Evolutionary conservation across 2,113 vertebrate genomes (phyloP).

Genomic region (Microtus montanus): DNA sequence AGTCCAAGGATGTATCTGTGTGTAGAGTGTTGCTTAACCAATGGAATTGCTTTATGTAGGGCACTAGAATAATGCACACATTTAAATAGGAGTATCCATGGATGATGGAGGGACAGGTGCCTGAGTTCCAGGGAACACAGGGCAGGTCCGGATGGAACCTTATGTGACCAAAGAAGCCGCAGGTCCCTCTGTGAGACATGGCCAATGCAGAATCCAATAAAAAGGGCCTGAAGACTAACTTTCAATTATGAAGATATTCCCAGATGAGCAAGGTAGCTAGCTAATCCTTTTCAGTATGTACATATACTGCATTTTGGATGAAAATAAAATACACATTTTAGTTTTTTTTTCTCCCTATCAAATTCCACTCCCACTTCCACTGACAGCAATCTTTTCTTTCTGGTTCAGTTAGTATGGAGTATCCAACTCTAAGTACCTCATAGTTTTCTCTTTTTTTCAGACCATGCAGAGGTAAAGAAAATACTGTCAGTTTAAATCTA

Average conservation of each 20-base stretch:
- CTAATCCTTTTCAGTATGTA: background rate
- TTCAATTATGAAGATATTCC: background rate
- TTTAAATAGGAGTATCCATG: background rate
- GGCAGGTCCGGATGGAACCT: background rate
- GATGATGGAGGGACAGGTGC: background rate
- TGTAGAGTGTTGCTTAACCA: background rate
- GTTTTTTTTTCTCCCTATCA: background rate
- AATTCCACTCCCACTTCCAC: background rate
- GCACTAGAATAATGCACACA: background rate
- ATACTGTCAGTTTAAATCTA: background rate
- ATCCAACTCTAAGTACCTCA: background rate
- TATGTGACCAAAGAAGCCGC: background rate
- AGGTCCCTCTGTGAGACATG: background rate
- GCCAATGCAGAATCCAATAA: background rate
- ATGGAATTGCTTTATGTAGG: background rate
- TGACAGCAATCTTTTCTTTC: background rate
- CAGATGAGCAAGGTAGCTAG: background rate
- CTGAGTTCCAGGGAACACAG: background rate
- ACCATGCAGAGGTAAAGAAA: background rate
- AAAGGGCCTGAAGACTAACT: background rate
- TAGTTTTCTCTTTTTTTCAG: background rate
- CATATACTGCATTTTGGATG: background rate
- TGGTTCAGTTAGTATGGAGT: background rate
- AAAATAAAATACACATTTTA: conserved; percentile 15
- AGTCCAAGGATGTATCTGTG: background rate